These are phyloP conservation scores for Ornithorhynchus anatinus DNA, from an alignment of 2,113 vertebrate species.

Conservation along the genomic window DNA sequence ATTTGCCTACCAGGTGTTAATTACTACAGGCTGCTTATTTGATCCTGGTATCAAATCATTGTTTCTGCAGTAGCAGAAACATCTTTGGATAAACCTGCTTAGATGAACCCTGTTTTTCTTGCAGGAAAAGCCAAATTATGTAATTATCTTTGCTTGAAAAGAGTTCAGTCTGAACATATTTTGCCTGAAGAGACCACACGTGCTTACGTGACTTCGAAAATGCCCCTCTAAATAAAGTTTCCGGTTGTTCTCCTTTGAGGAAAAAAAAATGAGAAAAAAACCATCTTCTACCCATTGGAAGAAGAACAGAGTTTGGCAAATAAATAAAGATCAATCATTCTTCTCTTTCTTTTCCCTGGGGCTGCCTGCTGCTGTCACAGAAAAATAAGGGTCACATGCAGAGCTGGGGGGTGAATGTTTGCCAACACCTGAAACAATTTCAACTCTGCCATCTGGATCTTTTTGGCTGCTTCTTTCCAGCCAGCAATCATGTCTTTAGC, in stretches of 20 bases:
- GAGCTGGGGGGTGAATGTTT: neutral
- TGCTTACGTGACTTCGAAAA: constrained; percentile 35
- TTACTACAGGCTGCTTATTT: neutral
- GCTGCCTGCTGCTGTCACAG: neutral
- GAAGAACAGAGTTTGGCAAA: neutral
- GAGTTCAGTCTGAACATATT: constrained; percentile 26
- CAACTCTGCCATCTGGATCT: neutral
- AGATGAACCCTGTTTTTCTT: constrained; percentile 41
- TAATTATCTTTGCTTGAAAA: constrained; percentile 48
- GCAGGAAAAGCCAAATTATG: constrained; percentile 52
- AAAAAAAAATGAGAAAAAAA: neutral
- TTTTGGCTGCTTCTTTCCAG: neutral
- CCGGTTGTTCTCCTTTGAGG: neutral
- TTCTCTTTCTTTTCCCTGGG: neutral
- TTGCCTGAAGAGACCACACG: constrained; percentile 27
- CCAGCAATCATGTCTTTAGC: neutral
- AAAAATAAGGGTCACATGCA: neutral
- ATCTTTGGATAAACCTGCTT: constrained; percentile 41
- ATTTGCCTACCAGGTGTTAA: neutral
- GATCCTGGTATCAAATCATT: constrained; percentile 27
- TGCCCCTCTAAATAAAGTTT: constrained; percentile 26
- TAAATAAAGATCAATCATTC: neutral
- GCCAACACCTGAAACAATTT: neutral
- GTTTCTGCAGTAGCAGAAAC: constrained; percentile 15
- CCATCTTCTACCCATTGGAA: no score